Conservation (phyloP, 2,113 vertebrate genomes). For the Cricetomys ansorgei region DNA sequence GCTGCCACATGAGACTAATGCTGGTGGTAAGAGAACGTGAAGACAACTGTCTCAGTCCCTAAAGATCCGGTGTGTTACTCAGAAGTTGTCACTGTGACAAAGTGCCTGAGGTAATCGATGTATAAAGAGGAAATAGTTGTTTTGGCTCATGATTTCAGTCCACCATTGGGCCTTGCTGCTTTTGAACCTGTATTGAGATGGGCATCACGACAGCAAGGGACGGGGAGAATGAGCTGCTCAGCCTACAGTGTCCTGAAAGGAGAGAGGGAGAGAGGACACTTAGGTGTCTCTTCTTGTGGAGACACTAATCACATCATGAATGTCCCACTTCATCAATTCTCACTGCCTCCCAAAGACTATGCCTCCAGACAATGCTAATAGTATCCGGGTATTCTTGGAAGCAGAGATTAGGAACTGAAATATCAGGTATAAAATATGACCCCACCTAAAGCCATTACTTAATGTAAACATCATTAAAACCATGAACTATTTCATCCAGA, state of each 20-base stretch:
- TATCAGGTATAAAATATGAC: not conserved
- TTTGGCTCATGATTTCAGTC: not conserved
- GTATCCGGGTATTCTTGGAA: not conserved
- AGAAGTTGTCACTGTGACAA: no score
- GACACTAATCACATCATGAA: not conserved
- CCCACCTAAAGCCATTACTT: not conserved
- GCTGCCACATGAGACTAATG: not conserved
- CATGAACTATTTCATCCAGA: not conserved
- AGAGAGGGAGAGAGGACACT: not conserved
- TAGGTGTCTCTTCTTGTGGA: not conserved
- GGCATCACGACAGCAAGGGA: not conserved
- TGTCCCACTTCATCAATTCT: not conserved
- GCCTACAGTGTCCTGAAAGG: not conserved
- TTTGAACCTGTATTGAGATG: not conserved
- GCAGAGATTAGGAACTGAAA: conserved; percentile 22
- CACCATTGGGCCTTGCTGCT: not conserved
- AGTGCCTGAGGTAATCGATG: not conserved
- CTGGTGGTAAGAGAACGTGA: not conserved
- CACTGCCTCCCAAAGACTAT: not conserved
- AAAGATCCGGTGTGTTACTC: not conserved
- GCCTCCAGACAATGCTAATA: not conserved
- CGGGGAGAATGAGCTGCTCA: not conserved
- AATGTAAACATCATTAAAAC: not conserved
- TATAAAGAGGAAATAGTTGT: not conserved
- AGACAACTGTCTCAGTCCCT: not conserved